phyloP scores from a whole-genome alignment of 2,797 vertebrate species.

The Sebastes umbrosus region DNA sequence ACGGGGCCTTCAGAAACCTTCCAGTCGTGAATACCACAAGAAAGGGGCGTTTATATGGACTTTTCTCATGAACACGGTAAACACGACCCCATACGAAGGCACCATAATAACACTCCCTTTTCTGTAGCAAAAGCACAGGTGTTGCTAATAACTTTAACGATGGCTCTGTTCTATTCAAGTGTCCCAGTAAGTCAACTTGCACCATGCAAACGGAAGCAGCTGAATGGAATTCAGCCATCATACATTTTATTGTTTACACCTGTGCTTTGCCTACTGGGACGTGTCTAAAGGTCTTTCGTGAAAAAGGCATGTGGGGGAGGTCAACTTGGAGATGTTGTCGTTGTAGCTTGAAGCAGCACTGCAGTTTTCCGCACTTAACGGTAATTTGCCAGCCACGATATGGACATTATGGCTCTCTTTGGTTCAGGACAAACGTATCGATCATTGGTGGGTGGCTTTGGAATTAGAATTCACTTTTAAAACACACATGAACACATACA shows the following conservation, averaged over 20 bases:
- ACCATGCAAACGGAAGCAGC: background rate
- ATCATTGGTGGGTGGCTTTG: background rate
- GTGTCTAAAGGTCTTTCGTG: background rate
- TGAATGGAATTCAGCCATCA: background rate
- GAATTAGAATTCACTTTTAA: background rate
- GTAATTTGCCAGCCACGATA: background rate
- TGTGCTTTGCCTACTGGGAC: background rate
- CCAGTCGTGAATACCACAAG: too few species aligned
- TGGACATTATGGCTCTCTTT: background rate
- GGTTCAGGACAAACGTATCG: background rate
- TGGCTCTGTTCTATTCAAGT: background rate
- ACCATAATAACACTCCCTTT: background rate
- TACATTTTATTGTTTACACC: background rate
- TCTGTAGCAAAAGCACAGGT: background rate
- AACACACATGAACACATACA: background rate
- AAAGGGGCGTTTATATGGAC: too few species aligned
- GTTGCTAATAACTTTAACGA: background rate
- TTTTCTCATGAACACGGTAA: too few species aligned
- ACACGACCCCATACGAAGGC: too few species aligned
- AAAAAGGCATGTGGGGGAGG: background rate
- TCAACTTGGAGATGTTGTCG: background rate
- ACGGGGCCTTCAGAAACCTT: too few species aligned
- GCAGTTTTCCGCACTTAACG: background rate
- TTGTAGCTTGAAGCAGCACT: background rate
- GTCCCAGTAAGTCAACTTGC: background rate